Evolutionary conservation across 2,113 vertebrate species (phyloP).

Genomic region (Pelobates fuscus): DNA sequence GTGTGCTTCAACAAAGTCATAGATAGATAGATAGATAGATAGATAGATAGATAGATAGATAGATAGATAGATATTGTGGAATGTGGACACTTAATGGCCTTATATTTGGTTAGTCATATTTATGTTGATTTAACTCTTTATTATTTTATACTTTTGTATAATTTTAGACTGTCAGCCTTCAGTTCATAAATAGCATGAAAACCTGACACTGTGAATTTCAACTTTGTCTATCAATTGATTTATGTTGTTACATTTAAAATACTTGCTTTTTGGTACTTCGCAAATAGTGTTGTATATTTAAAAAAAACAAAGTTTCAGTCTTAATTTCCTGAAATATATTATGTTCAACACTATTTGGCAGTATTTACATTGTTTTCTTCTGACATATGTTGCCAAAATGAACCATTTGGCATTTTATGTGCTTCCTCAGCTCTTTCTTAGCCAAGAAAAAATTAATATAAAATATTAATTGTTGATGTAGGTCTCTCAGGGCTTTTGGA

Average conservation of each 20-base stretch:
- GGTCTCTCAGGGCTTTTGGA: too few species aligned
- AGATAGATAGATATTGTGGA: too few species aligned
- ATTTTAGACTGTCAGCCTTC: too few species aligned
- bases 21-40: slow-evolving; percentile 6
- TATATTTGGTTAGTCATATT: too few species aligned
- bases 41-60: slow-evolving; percentile 6
- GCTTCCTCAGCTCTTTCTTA: background rate
- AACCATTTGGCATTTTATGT: background rate
- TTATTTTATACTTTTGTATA: too few species aligned
- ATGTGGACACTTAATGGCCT: too few species aligned
- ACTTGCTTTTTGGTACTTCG: background rate
- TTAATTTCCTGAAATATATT: background rate
- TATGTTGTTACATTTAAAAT: too few species aligned
- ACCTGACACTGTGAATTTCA: too few species aligned
- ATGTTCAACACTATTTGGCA: background rate
- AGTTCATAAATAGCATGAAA: too few species aligned
- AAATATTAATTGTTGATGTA: background rate
- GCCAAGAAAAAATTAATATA: background rate
- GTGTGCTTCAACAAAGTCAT: too few species aligned
- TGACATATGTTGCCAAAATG: background rate
- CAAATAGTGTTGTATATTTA: background rate
- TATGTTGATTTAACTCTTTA: too few species aligned
- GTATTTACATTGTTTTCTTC: background rate
- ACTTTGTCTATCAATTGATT: too few species aligned
- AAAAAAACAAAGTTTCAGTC: background rate